Evolutionary conservation across 2,888 invertebrate species (phyloP), one percentile per base, ranked within the genome.

Genomic region (Helleia helle): DNA sequence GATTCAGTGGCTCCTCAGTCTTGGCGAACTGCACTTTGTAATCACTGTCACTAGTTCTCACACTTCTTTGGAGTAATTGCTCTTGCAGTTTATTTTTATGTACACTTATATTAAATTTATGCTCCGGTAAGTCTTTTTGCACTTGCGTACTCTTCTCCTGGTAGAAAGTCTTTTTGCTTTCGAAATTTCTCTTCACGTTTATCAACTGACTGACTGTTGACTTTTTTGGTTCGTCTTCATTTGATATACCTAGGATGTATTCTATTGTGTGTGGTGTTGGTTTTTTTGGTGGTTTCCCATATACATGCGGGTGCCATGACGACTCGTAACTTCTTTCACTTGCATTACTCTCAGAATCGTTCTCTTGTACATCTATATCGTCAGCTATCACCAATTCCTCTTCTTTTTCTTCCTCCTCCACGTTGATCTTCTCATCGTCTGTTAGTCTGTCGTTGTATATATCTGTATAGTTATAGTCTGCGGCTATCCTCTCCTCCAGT

Each of bases 221-320:
- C 13, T 26, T 3, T n/a, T 8, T 13, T n/a, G n/a, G n/a, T n/a
- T n/a, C n/a, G n/a, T n/a, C n/a, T n/a, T n/a, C n/a, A n/a, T n/a
- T n/a, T n/a, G n/a, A n/a, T n/a, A n/a, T n/a, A 34, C 94, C 95
- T 55, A 97, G 85, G 52, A 96, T 96, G 65, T 96, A 93, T 50
- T 93, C 91, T 62, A 97, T 96, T 27, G 91, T 89, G 71, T 95
- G 94, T 3, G 95, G 93, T 1, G 96, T 96, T 1, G 94, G 94
- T 41, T 88, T 88, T 55, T 90, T 90, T 6, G 93, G 93, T 7
- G 94, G 91, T 55, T 91, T 91, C 2, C 90, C 92, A 68, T 96
- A 96, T 13, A 95, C 93, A 70, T 96, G 96, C 24, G 94, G 93
- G 79, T 95, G 96, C 95, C 96, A 96, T 26, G 93, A 76, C 1